Conservation (phyloP, 2,888 invertebrate species). For the Papilio protenor region DNA sequence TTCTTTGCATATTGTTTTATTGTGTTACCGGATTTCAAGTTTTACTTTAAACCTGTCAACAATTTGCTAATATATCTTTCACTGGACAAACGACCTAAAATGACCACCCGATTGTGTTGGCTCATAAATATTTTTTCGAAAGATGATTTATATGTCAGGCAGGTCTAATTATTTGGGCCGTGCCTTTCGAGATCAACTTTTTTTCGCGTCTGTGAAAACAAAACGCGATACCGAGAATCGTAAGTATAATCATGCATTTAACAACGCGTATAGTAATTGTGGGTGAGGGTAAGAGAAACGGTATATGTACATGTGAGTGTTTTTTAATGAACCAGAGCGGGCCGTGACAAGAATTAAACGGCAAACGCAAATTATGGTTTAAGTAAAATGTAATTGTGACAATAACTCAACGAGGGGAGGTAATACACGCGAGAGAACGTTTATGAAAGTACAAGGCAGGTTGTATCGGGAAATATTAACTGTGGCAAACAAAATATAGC, state of each 20-base stretch:
- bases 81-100: slow-evolving; percentile 48
- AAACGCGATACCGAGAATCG: slow-evolving; percentile 48
- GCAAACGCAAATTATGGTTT: slow-evolving; percentile 40
- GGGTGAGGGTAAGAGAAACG: slow-evolving; percentile 38
- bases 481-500: not conserved
- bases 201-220: slow-evolving; percentile 52
- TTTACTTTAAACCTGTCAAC: not conserved
- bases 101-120: slow-evolving; percentile 71
- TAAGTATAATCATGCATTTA: slow-evolving; percentile 44
- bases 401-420: slow-evolving; percentile 27
- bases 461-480: not conserved
- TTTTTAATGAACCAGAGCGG: slow-evolving; percentile 41
- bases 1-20: not conserved
- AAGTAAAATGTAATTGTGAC: slow-evolving; percentile 40
- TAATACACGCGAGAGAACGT: slow-evolving; percentile 15
- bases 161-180: slow-evolving; percentile 78
- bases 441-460: slow-evolving; percentile 30
- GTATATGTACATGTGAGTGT: slow-evolving; percentile 24
- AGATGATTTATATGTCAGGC: slow-evolving; percentile 75
- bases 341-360: slow-evolving; percentile 40
- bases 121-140: slow-evolving; percentile 73
- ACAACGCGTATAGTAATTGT: slow-evolving; percentile 44
- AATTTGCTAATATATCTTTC: not conserved
- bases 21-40: not conserved
- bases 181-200: slow-evolving; percentile 68